phyloP scores from a whole-genome alignment of 2,113 vertebrate genomes.

The Prolemur simus region DNA sequence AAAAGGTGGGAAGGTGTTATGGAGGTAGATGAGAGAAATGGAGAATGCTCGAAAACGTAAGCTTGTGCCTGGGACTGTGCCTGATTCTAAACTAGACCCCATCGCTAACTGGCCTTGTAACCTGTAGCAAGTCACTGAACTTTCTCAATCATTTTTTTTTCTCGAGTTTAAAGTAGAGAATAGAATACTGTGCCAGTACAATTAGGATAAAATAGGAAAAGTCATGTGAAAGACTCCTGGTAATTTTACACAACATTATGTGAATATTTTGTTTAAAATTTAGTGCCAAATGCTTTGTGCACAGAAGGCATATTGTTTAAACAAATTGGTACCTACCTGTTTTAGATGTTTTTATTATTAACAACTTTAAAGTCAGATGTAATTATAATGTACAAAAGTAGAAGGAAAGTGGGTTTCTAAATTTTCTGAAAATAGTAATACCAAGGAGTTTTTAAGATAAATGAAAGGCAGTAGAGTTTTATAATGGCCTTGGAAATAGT shows the following conservation, averaged over 20 bases:
- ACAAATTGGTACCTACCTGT: neutral
- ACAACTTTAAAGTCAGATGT: neutral
- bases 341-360: constrained; percentile 28
- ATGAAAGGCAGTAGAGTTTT: neutral
- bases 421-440: constrained; percentile 8
- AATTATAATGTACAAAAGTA: neutral
- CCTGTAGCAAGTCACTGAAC: neutral
- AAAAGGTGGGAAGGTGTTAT: neutral
- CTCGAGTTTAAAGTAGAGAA: neutral
- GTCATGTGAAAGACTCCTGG: neutral
- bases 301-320: constrained; percentile 1
- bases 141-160: neutral
- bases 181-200: neutral
- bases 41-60: neutral
- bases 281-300: neutral
- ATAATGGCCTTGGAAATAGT: neutral
- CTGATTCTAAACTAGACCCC: neutral
- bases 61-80: neutral
- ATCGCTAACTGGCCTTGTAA: neutral
- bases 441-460: neutral
- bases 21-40: neutral
- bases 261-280: neutral
- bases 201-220: neutral
- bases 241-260: neutral
- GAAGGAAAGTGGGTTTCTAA: neutral